Evolutionary conservation across 2,113 vertebrate genomes (phyloP).

Genomic region (Albula glossodonta): DNA sequence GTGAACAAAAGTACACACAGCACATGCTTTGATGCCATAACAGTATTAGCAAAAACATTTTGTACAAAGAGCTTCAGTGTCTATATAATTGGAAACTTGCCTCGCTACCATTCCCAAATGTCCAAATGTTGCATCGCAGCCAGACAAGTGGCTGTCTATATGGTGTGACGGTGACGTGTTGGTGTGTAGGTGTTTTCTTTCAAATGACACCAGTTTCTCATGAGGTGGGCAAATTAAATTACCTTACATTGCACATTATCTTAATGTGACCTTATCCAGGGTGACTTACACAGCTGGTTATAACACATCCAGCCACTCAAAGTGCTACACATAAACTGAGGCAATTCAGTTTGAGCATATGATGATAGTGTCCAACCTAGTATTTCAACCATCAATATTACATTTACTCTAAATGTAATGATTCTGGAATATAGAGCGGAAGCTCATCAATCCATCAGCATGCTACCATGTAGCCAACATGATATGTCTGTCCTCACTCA

Average conservation of each 20-base stretch:
- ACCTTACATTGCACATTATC: not conserved
- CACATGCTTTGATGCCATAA: not conserved
- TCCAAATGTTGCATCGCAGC: conserved; percentile 25
- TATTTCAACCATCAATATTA: too few species aligned
- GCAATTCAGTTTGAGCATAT: not conserved
- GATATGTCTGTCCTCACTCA: not conserved
- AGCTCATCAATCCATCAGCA: not conserved
- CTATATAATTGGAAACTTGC: not conserved
- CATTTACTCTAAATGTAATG: too few species aligned
- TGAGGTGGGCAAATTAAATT: not conserved
- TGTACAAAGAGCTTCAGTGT: not conserved
- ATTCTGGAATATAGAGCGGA: not conserved
- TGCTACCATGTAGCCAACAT: not conserved
- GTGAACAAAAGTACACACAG: not conserved
- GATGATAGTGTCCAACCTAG: not conserved
- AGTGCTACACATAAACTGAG: not conserved
- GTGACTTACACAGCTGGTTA: not conserved
- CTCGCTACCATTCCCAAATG: conserved; percentile 36
- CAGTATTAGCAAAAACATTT: not conserved
- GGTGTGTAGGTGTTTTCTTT: not conserved
- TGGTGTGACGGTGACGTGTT: not conserved
- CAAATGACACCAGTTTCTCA: not conserved
- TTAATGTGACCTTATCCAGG: not conserved
- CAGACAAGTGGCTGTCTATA: not conserved
- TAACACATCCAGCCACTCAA: not conserved